Base-by-base conservation (phyloP, 1,140 invertebrate genomes). In the Pemphigus obesinymphae region DNA sequence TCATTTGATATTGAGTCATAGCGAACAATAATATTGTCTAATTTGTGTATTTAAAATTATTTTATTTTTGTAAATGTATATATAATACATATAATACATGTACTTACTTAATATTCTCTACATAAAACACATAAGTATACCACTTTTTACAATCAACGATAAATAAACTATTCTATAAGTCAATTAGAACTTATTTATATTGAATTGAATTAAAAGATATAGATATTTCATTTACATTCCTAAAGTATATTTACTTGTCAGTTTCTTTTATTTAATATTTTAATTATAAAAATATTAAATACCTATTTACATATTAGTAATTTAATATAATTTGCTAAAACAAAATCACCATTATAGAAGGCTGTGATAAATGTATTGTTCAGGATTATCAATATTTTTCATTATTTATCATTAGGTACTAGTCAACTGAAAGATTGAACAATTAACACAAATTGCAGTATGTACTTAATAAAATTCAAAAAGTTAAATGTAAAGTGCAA, bases 351-450 rank as follows among this genome's bases (percentile, higher is more conserved):
- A 29, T 29, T 26, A 17, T 26, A 40, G 66, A 40, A 43, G 34
- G 15, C n/a, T 45, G 13, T 70, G 5, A 43, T 26, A 26, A 11
- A 26, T 70, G 34, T 43, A 70, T 70, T 23, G 43, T 70, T 70
- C 15, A 6, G 11, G n/a, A 43, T 26, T 45, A 29, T 70, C 37
- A 45, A 45, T 45, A 17, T 26, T 70, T 45, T 70, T 45, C 26
- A 13, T 43, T 10, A 17, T 70, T 45, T 70, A 7, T 43, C 23
- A 26, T 29, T 45, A n/a, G n/a, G n/a, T n/a, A 40, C 68, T 45
- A 70, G 68, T 70, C 40, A 70, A 70, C 43, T 70, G 20, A 15
- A 70, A 70, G 66, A 70, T 68, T 70, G 34, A 43, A 68, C 11
- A 70, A 26, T 5, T 70, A 13, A 7, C 45, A 45, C 23, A 45